phyloP scores from a whole-genome alignment of 2,113 vertebrate genomes.

The Machaerirhynchus nigripectus region DNA sequence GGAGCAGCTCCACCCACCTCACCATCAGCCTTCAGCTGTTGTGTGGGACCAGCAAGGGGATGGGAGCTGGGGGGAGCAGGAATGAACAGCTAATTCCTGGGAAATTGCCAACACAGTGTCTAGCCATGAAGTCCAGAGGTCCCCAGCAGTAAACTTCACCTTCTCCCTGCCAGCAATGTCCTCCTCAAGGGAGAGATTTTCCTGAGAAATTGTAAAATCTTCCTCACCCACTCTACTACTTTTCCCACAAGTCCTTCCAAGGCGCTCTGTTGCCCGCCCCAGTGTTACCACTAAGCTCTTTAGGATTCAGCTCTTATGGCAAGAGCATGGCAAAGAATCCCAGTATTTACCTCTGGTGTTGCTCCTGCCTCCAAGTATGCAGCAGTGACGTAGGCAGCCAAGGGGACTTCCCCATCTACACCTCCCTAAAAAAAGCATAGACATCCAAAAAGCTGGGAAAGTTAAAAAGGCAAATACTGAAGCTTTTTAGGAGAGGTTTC shows the following conservation, averaged over 20 bases:
- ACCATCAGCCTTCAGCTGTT: background rate
- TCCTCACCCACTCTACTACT: background rate
- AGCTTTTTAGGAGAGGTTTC: background rate
- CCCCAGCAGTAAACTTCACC: background rate
- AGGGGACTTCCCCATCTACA: constrained; percentile 77
- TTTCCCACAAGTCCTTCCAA: background rate
- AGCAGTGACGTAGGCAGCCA: constrained; percentile 74
- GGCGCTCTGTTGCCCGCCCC: background rate
- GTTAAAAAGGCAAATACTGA: background rate
- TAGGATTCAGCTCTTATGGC: background rate
- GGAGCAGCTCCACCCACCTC: background rate
- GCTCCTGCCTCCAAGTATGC: constrained; percentile 80
- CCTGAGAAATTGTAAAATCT: background rate
- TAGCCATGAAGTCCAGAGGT: too few species aligned
- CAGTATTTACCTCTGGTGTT: constrained; percentile 63
- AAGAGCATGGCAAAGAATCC: background rate
- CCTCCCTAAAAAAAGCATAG: constrained; percentile 73
- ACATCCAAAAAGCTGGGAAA: background rate
- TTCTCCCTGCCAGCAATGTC: background rate
- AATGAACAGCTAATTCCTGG: background rate
- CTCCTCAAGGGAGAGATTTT: background rate
- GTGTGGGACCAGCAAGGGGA: background rate
- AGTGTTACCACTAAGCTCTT: background rate
- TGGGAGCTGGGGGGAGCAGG: background rate
- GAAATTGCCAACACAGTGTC: background rate